These are phyloP conservation scores for Conger conger DNA, from an alignment of 2,113 vertebrate species.

Conservation along the genomic window DNA sequence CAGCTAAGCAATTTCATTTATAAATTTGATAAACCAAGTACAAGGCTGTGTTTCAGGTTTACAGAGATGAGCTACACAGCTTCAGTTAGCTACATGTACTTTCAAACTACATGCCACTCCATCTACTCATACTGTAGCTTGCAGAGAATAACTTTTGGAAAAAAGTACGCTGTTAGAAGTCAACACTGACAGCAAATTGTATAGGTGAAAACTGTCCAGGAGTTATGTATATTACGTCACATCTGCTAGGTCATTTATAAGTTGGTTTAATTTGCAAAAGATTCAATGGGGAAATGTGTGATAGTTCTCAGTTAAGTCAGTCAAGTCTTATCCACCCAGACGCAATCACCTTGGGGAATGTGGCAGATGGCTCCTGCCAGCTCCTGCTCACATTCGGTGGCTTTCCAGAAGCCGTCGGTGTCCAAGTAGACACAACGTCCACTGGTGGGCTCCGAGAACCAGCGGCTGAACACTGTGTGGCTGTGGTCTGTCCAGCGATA, in stretches of 20 bases:
- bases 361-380: conserved; percentile 86
- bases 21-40: no score
- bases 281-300: not conserved
- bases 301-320: not conserved
- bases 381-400: conserved; percentile 73
- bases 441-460: conserved; percentile 69
- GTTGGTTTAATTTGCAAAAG: not conserved
- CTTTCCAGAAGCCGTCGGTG: conserved; percentile 90
- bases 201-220: not conserved
- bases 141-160: no score
- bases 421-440: conserved; percentile 85
- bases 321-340: not conserved
- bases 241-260: no score
- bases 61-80: no score
- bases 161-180: no score
- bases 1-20: no score
- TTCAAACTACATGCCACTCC: no score
- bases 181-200: not conserved
- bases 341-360: conserved; percentile 72
- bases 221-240: no score
- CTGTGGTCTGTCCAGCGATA: conserved; percentile 89
- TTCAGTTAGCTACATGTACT: no score
- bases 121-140: no score
- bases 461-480: conserved; percentile 81
- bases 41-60: no score